These are phyloP conservation scores for Pempheris klunzingeri DNA, from an alignment of 2,797 vertebrate species.

Conservation along the genomic window DNA sequence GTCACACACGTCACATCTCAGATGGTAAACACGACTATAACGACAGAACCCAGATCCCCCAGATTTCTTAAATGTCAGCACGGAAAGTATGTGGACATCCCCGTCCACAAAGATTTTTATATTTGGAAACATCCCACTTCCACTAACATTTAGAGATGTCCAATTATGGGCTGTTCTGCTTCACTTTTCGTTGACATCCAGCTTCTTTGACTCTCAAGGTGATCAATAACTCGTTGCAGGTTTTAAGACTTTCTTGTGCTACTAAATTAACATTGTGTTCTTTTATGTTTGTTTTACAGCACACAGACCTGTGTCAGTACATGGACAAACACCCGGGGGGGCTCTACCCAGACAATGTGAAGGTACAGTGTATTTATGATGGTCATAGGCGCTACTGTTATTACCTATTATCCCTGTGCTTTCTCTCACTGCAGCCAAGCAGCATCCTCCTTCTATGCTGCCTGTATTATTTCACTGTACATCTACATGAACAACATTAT, in stretches of 20 bases:
- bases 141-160: not conserved
- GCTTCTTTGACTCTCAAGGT: not conserved
- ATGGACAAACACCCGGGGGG: conserved; percentile 98
- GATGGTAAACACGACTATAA: not conserved
- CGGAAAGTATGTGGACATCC: not conserved
- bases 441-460: not conserved
- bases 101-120: not conserved
- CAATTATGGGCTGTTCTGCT: not conserved
- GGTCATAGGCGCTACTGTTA: not conserved
- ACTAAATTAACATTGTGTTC: not conserved
- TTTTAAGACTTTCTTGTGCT: not conserved
- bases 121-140: not conserved
- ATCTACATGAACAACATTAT: too few relatives aligned
- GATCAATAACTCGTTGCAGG: too few relatives aligned
- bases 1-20: conserved; percentile 6
- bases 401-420: not conserved
- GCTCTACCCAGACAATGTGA: conserved; percentile 96
- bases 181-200: not conserved
- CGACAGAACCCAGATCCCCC: not conserved
- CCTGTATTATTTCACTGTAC: not conserved
- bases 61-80: not conserved
- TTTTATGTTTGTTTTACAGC: conserved; percentile 82
- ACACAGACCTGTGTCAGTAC: conserved; percentile 99
- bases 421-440: not conserved
- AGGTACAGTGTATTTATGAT: conserved; percentile 84